Evolutionary conservation across 2,113 vertebrate species (phyloP).

Genomic region (Ondatra zibethicus): DNA sequence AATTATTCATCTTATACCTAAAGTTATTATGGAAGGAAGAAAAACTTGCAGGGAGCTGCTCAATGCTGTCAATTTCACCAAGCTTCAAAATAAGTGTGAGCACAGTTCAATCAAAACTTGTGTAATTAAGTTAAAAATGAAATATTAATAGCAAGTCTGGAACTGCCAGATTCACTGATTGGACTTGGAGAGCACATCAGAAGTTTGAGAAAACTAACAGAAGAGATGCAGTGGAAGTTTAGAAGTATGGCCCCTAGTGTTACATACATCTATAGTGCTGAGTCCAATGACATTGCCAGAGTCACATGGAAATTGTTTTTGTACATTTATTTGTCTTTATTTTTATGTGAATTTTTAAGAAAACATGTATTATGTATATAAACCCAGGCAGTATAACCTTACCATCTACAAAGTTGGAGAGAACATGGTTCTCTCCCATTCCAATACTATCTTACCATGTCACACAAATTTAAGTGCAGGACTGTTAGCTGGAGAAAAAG

Average conservation of each 20-base stretch:
- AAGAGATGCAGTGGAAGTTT: background rate
- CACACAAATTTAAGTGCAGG: background rate
- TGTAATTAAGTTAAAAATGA: background rate
- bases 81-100: background rate
- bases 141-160: background rate
- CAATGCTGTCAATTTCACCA: background rate
- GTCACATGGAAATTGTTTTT: background rate
- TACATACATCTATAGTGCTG: background rate
- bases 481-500: background rate
- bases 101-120: background rate
- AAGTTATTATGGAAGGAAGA: background rate
- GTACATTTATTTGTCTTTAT: background rate
- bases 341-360: background rate
- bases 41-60: background rate
- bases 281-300: background rate
- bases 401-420: background rate
- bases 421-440: background rate
- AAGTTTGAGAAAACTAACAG: conserved; percentile 6
- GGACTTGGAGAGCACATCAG: background rate
- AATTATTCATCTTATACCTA: background rate
- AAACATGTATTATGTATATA: background rate
- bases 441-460: background rate
- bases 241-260: background rate
- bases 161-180: background rate
- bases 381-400: background rate